phyloP scores from a whole-genome alignment of 2,888 invertebrate species.

The Ligdia adustata region DNA sequence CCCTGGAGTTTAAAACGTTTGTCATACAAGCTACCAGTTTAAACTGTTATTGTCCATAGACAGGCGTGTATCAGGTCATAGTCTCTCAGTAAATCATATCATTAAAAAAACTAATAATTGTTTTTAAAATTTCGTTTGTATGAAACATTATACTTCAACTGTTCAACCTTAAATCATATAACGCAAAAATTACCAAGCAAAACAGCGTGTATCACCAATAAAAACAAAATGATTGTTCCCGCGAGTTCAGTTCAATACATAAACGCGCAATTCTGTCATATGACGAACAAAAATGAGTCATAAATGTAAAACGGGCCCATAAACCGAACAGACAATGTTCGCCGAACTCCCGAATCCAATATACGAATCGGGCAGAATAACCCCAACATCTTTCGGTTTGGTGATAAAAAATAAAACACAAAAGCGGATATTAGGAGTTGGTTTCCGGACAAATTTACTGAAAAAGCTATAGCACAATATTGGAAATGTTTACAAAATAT shows the following conservation, averaged over 20 bases:
- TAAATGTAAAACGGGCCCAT: slow-evolving; percentile 37
- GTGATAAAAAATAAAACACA: slow-evolving; percentile 30
- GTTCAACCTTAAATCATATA: background rate
- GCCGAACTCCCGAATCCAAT: slow-evolving; percentile 32
- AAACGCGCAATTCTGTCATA: slow-evolving; percentile 22
- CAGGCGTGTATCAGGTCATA: too few relatives aligned
- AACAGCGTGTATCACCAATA: slow-evolving; percentile 6
- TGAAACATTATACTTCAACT: background rate
- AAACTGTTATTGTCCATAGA: too few relatives aligned
- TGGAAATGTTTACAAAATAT: too few relatives aligned
- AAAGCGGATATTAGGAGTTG: slow-evolving; percentile 20
- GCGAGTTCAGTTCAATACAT: slow-evolving; percentile 7
- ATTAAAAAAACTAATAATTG: too few relatives aligned
- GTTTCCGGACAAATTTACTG: background rate
- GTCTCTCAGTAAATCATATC: too few relatives aligned
- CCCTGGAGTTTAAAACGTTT: too few relatives aligned
- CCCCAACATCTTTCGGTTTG: slow-evolving; percentile 31
- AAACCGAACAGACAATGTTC: slow-evolving; percentile 35
- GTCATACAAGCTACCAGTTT: too few relatives aligned
- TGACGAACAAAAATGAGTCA: slow-evolving; percentile 29
- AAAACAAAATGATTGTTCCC: slow-evolving; percentile 11
- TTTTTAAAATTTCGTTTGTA: too few relatives aligned
- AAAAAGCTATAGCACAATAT: too few relatives aligned
- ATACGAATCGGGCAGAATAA: slow-evolving; percentile 27
- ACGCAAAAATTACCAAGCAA: slow-evolving; percentile 1